Percentiles rank a stretch among this genome's conserved stretches.
phyloP scores from a whole-genome alignment of 2,797 vertebrate genomes.

The Cuniculus paca region DNA sequence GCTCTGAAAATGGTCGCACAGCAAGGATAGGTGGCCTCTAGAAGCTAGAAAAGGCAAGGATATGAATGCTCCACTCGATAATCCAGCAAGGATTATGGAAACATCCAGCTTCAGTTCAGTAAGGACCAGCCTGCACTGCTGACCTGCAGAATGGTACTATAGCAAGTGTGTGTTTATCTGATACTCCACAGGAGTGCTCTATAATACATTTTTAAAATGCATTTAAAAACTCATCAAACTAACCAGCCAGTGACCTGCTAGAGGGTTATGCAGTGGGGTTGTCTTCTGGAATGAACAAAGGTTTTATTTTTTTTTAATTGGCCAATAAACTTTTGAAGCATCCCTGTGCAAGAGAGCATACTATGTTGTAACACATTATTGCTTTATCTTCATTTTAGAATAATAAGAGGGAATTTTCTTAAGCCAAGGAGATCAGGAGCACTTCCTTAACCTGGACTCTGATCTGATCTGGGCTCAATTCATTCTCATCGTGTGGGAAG shows the following conservation, averaged over 20 bases:
- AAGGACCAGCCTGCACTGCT: not conserved
- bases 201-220: not conserved
- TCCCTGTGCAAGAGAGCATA: not conserved
- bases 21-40: too few relatives aligned
- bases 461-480: slow-evolving; percentile 40
- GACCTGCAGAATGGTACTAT: not conserved
- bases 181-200: not conserved
- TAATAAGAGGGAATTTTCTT: not conserved
- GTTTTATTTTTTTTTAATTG: not conserved
- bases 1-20: not conserved
- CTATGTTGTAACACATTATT: not conserved
- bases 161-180: not conserved
- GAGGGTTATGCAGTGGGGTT: too few relatives aligned
- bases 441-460: not conserved
- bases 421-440: not conserved
- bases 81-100: not conserved
- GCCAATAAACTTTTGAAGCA: not conserved
- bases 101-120: not conserved
- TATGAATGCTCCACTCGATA: not conserved
- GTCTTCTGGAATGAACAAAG: not conserved
- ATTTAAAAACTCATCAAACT: not conserved
- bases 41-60: not conserved
- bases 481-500: not conserved
- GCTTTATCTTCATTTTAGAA: slow-evolving; percentile 35
- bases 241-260: accelerated